Base-by-base conservation (phyloP, 2,113 vertebrate genomes). In the Vicugna pacos region DNA sequence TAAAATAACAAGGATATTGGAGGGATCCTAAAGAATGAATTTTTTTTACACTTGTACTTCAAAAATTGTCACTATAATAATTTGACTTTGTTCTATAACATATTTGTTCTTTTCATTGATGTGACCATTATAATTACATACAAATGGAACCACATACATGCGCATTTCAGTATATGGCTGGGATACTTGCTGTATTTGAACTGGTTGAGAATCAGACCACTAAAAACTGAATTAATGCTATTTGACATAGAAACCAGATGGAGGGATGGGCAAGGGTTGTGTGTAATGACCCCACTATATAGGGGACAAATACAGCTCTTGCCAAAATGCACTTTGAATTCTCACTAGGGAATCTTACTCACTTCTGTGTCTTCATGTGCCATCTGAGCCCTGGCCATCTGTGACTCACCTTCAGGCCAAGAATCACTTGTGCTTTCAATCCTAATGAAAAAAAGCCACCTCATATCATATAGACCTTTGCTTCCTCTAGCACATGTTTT, bases 211-310 rank as follows among this genome's bases (percentile, higher is more conserved):
- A 86, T 86, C 48, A 91, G 42, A 94, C n/a, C 69, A 91, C 32
- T 83, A 89, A 89, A 96, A 92, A 35, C 26, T 93, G 64, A 97
- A 92, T 91, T 98, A 95, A 98, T 97, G 80, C 30, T 94, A 81
- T 87, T 87, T 97, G 97, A 98, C 96, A 97, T 62, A 91, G 42
- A 97, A 97, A 97, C 56, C 96, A 97, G 97, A 97, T 98, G 96
- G 95, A 93, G 32, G 69, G 82, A 70, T 90, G 69, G n/a, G 86
- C 54, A 94, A 96, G 16, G 69, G 58, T 94, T 94, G 24, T 94
- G 86, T 97, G 87, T 95, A 96, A 89, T 97, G 97, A 98, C 96
- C 96, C 87, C 20, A 72, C 56, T 62, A 90, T 96, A 95, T 80
- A 95, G 86, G 92, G 87, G 38, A 83, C 73, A 93, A 76, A 30